Evolutionary conservation across 23 tunicate genomes (phyloP).

Genomic region (Clavelina lepadiformis): DNA sequence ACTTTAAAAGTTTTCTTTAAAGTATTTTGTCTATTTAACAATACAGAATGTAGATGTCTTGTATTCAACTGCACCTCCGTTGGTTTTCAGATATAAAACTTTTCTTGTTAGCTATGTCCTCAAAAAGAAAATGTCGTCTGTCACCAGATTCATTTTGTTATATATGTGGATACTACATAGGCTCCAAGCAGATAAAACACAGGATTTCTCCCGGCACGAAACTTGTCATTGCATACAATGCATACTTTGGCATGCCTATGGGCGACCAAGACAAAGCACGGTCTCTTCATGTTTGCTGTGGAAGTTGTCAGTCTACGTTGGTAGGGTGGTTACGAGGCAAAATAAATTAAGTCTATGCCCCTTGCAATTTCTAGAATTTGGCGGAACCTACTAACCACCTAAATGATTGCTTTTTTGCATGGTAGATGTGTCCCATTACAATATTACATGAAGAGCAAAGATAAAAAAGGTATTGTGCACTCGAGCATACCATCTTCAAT

Average conservation of each 20-base stretch:
- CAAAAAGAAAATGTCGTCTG: constrained; percentile 25
- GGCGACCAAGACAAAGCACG: constrained; percentile 14
- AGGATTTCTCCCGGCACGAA: constrained; percentile 27
- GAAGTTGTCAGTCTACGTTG: constrained; percentile 16
- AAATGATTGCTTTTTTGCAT: constrained; percentile 16
- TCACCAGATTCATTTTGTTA: constrained; percentile 22
- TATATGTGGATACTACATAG: constrained; percentile 8
- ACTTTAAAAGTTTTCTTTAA: too few species aligned
- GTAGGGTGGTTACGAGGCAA: too few species aligned
- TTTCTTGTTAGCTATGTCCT: constrained; percentile 17
- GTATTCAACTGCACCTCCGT: constrained; percentile 7
- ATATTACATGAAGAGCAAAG: constrained; percentile 25
- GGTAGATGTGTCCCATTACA: constrained; percentile 18
- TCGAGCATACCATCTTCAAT: constrained; percentile 21
- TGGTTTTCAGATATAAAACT: constrained; percentile 13
- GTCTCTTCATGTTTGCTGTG: constrained; percentile 20
- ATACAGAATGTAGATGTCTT: too few species aligned
- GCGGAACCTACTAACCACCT: constrained; percentile 21
- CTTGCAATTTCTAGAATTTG: constrained; percentile 14
- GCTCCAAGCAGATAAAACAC: constrained; percentile 11
- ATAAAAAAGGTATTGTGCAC: constrained; percentile 14
- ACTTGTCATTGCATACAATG: constrained; percentile 22
- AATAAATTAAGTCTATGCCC: constrained; percentile 7
- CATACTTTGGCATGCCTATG: constrained; percentile 24
- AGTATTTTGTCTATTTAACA: too few species aligned